A percentile compares a stretch with the other conserved stretches of the same genome.
Conservation (phyloP, 1,140 invertebrate species). For the Listronotus oregonensis region DNA sequence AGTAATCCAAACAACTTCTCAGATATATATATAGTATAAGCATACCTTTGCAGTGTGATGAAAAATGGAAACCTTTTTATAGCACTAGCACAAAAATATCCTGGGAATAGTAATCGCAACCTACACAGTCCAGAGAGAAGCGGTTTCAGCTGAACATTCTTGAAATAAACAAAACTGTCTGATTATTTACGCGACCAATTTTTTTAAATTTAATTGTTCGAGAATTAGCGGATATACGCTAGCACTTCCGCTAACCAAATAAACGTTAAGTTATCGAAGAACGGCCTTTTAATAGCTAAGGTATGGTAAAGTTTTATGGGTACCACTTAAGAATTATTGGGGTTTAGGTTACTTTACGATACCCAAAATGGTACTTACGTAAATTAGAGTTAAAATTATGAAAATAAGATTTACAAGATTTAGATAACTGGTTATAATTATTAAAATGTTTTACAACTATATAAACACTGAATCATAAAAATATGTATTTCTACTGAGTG, state of each 20-base stretch:
- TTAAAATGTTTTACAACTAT: no score
- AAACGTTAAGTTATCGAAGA: neutral
- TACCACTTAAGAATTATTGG: slow-evolving; percentile 21
- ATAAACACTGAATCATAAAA: no score
- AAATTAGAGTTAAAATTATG: slow-evolving; percentile 8
- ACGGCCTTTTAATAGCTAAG: slow-evolving; percentile 17
- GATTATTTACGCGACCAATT: neutral
- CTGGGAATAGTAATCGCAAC: neutral
- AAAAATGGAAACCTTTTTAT: neutral
- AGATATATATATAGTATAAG: neutral
- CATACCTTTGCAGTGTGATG: no score
- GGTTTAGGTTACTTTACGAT: slow-evolving; percentile 24
- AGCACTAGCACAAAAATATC: neutral
- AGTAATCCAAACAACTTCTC: neutral
- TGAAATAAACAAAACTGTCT: neutral
- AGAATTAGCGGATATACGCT: slow-evolving; percentile 2
- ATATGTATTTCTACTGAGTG: no score
- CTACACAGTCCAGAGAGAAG: slow-evolving; percentile 1
- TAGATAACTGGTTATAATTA: no score
- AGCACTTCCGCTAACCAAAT: slow-evolving; percentile 7
- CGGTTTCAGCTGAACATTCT: neutral
- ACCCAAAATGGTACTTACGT: slow-evolving; percentile 16
- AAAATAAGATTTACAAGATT: slow-evolving; percentile 1
- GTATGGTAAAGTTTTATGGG: slow-evolving; percentile 18
- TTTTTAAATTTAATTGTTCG: slow-evolving; percentile 2